Evolutionary conservation across 2,888 invertebrate species (phyloP), one percentile per base, ranked within the genome.

Genomic region (Tipula helvola): DNA sequence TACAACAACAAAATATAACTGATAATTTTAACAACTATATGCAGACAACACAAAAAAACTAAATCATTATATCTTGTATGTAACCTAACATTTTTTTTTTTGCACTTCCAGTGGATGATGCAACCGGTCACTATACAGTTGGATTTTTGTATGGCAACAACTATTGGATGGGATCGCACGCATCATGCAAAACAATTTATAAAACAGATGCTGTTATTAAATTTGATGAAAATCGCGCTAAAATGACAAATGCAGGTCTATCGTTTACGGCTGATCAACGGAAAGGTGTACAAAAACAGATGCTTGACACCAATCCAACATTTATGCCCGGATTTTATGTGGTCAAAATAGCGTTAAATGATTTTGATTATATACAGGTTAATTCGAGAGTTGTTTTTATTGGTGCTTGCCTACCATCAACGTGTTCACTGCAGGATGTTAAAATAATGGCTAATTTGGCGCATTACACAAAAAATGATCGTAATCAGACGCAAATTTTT

Each of bases 141-240:
- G 95, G 95, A 91, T 96, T 95, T 93, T 95, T 95, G 92, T 96
- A 95, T 93, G 96, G 96, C 87, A 96, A 96, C 91, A 95, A 95
- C 90, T 96, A 95, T 91, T 96, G 96, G 96, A 94, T 95, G 87
- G 96, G 96, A 87, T 96, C 96, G 0, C 93, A 95, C 87, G 94
- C 94, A 88, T 93, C 95, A 47, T 96, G 96, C 91, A 93, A 94
- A 88, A 92, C 94, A 88, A 94, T 95, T 88, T 93, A 93, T 88
- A 93, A 93, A 89, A 90, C 92, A 4, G 91, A 92, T 84, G 91
- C 92, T 86, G 90, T 91, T 83, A 88, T 88, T 86, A 91, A 91
- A 89, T 90, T 92, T 92, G 87, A 92, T 92, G 89, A 84, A 13
- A 83, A 36, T 13, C 86, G 52, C 16, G 28, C 1, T 28, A 36